Base-by-base conservation (phyloP, 2,888 invertebrate genomes). In the Cactoblastis cactorum region DNA sequence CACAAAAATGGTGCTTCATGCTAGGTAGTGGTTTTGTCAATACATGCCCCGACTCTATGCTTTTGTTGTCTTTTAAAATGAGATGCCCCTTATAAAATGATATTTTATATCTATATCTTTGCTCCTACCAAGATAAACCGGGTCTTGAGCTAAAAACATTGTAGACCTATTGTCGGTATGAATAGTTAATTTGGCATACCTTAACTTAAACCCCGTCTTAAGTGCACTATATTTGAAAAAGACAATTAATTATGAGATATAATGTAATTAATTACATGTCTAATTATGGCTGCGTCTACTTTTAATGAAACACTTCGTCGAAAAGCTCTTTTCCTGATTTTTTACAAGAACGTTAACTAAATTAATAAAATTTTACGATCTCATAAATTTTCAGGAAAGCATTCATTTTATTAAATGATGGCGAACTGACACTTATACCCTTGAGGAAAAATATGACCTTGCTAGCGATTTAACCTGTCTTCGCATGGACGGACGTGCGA, bases 261-360 rank as follows among this genome's bases (percentile, higher is more conserved):
- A n/a, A n/a, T n/a, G 28, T 28, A 43, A 43, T 43, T 43, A 15
- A 32, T 43, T 28, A 14, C 2, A 4, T 1, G 17, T 28, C 14
- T 43, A 28, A 15, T 15, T 43, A 43, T 2, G 15, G 14, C 24
- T 5, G n/a, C 15, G 4, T 28, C 11, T 0, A 8, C n/a, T 43
- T 32, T 43, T 15, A 43, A 15, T 28, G 9, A 43, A 43, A 28
- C 43, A 11, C 24, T 43, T 43, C 15, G 28, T 43, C 28, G 17
- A 17, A 43, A 28, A 6, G 24, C 41, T 24, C 41, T 24, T 14
- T 41, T 53, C 50, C 39, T 12, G 15, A 51, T 39, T 48, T 53
- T 59, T 58, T 53, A 58, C 48, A 48, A 43, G 28, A 28, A 17
- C 32, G 32, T 43, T 43, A 43, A 43, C 12, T 28, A 11, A 43